A percentile compares a stretch with the other conserved stretches of the same genome.
Conservation (phyloP, 1,140 invertebrate genomes). For the Bombus vancouverensis region DNA sequence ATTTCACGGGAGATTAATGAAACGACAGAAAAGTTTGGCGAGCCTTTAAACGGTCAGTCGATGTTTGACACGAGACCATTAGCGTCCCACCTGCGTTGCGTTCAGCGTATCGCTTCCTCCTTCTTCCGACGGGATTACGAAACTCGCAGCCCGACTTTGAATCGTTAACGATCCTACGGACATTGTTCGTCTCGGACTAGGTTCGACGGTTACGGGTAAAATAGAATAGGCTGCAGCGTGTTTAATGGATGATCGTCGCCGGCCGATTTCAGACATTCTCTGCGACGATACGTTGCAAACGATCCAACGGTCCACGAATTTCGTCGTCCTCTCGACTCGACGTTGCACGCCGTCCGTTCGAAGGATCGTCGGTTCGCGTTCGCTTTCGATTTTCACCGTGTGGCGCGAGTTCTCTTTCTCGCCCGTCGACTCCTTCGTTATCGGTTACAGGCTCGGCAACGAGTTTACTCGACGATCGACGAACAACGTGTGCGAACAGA, state of each 20-base stretch:
- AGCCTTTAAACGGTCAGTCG: constrained; percentile 71
- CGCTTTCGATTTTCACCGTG: accelerated
- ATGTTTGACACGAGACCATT: constrained; percentile 78
- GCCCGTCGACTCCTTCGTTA: too few species aligned
- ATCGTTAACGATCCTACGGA: constrained; percentile 66
- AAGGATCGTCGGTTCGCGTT: too few species aligned
- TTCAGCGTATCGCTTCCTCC: background rate
- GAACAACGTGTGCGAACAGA: too few species aligned
- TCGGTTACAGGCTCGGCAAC: too few species aligned
- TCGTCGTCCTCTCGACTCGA: too few species aligned
- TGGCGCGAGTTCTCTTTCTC: too few species aligned
- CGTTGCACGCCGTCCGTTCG: too few species aligned
- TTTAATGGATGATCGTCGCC: constrained; percentile 40
- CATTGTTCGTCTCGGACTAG: constrained; percentile 33
- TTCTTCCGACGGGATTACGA: constrained; percentile 44
- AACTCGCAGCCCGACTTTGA: constrained; percentile 18
- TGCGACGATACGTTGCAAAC: too few species aligned
- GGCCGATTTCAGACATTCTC: background rate
- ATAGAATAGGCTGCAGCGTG: background rate
- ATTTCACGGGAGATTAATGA: constrained; percentile 78
- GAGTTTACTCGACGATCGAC: too few species aligned
- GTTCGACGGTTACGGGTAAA: constrained; percentile 31
- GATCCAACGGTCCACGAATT: too few species aligned
- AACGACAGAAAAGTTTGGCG: constrained; percentile 66
- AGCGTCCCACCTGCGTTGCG: constrained; percentile 67